Evolutionary conservation across 92 coral and sea anemone genomes (phyloP), one percentile per base, ranked within the genome.

Genomic region (Muricea muricata): DNA sequence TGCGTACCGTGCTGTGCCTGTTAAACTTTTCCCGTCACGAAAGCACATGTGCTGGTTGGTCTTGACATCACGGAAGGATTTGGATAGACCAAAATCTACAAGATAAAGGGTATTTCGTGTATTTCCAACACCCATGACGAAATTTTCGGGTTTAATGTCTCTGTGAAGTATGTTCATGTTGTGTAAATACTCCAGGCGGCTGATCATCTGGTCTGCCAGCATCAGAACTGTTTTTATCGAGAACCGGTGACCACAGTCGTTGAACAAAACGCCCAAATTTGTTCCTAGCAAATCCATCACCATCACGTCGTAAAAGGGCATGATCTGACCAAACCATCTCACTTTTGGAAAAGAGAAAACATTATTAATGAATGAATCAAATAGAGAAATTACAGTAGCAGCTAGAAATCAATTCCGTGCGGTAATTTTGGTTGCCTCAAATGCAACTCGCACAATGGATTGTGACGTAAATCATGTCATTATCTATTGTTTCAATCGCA

Each of bases 111-210:
- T 89, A 14, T 76, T 52, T 17, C 84, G 47, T 28, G 78, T 81
- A 34, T 81, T 83, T 6, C 91, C 89, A 21, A 41, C 65, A 2
- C 95, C 95, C 87, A 92, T 92, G 15, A 90, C 78, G 75, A 92
- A 92, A 52, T 92, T 92, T 57, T 92, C 95, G 17, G 95, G 95
- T 45, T 92, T 92, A 26, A 92, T 87, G 70, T 92, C 95, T 26
- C 95, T 88, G 82, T 92, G 95, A 4, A 92, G 54, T 29, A 89
- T 72, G 58, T 87, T 84, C 65, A 89, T 92, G 48, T 89, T 82
- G 52, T 92, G 95, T 23, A 92, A 87, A 33, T 82, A 89, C 55
- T 87, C 86, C 65, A 92, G 48, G 50, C 95, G 86, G 68, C 84
- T 87, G 8, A 92, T 92, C 95, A 92, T 92, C 73, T 92, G 95